phyloP scores from a whole-genome alignment of 2,113 vertebrate genomes.

The Sorex araneus region DNA sequence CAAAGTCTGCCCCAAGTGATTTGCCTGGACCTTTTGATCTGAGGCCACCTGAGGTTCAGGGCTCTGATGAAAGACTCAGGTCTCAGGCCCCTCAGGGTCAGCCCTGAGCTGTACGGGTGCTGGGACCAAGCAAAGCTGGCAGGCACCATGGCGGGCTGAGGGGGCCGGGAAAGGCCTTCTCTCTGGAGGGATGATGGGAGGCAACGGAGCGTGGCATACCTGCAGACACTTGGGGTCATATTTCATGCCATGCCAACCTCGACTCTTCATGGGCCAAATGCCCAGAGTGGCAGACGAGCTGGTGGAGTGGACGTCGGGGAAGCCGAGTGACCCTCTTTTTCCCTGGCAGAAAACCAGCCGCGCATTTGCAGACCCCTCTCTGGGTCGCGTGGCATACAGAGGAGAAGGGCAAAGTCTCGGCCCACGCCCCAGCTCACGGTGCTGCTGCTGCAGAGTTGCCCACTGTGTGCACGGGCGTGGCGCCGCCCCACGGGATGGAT shows the following conservation, averaged over 20 bases:
- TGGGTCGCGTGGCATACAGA: neutral
- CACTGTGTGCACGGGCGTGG: too few relatives aligned
- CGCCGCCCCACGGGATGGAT: too few relatives aligned
- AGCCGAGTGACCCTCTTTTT: slow-evolving; percentile 23
- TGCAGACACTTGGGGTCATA: neutral
- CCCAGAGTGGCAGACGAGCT: slow-evolving; percentile 14
- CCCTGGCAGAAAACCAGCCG: neutral
- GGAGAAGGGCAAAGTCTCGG: neutral
- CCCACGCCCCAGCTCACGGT: too few relatives aligned
- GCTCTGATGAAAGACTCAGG: neutral
- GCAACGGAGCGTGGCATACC: neutral
- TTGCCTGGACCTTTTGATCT: neutral
- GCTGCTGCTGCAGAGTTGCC: neutral
- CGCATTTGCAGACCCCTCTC: neutral
- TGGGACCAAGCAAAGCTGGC: neutral
- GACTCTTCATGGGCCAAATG: neutral
- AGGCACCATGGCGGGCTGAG: neutral
- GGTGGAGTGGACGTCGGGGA: neutral
- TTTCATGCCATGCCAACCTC: neutral
- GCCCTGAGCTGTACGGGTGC: neutral
- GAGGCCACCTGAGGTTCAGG: neutral
- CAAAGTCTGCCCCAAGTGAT: neutral
- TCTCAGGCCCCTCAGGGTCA: neutral
- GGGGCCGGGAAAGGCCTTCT: neutral
- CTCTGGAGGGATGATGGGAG: neutral